Percentiles rank a stretch among this genome's conserved stretches.
phyloP scores from a whole-genome alignment of 2,888 invertebrate species.

The Malachius bipustulatus region DNA sequence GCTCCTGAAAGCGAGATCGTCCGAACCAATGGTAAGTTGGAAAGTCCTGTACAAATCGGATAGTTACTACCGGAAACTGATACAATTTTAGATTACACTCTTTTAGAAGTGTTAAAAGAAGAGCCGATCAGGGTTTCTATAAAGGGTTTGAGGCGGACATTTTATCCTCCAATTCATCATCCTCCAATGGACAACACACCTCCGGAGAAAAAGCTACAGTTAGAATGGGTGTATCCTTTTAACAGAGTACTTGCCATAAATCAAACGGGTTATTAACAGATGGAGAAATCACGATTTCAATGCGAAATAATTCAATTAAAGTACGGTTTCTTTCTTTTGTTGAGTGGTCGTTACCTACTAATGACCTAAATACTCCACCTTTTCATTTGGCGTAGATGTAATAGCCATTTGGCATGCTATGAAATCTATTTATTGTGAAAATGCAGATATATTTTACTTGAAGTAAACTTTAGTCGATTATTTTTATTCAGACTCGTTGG shows the following conservation, averaged over 20 bases:
- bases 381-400: no score
- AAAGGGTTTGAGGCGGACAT: constrained; percentile 68
- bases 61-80: not conserved
- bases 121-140: constrained; percentile 77
- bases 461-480: no score
- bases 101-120: constrained; percentile 74
- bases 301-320: not conserved
- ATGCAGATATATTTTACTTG: no score
- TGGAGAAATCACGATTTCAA: not conserved
- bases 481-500: no score
- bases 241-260: not conserved
- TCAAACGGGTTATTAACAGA: not conserved
- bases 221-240: constrained; percentile 87
- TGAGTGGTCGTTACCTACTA: no score
- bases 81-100: constrained; percentile 55
- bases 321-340: no score
- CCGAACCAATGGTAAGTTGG: constrained; percentile 52
- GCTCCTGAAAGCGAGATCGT: constrained; percentile 74
- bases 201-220: constrained; percentile 74
- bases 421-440: no score
- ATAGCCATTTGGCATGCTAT: no score
- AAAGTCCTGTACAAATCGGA: not conserved
- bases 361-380: no score
- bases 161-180: constrained; percentile 78
- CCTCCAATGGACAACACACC: constrained; percentile 74